Evolutionary conservation across 1,140 invertebrate genomes (phyloP).

Genomic region (Drosophila auraria): DNA sequence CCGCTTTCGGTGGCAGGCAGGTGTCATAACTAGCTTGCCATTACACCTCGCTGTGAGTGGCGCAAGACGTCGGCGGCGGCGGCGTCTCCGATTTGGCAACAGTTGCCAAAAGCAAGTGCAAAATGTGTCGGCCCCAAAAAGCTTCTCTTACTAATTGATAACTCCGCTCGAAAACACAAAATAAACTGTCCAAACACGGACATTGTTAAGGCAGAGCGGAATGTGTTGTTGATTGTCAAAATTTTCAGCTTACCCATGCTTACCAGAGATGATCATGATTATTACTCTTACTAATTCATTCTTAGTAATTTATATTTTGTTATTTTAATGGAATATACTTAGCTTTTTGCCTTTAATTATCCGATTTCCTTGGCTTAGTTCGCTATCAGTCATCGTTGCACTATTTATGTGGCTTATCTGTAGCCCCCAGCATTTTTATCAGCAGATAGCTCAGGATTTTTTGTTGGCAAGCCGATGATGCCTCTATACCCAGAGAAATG

Average conservation of each 20-base stretch:
- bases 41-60: constrained; percentile 35
- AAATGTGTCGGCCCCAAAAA: constrained; percentile 25
- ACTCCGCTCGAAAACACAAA: constrained; percentile 4
- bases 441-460: neutral
- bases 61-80: constrained; percentile 3
- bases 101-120: constrained; percentile 34
- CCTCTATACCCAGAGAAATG: too few relatives aligned
- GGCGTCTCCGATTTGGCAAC: constrained; percentile 37
- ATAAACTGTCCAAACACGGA: constrained; percentile 10
- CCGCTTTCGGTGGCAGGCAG: constrained; percentile 32
- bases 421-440: too few relatives aligned
- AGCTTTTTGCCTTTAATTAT: too few relatives aligned
- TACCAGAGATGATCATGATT: too few relatives aligned
- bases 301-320: too few relatives aligned
- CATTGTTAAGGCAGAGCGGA: constrained; percentile 5
- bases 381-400: constrained; percentile 1
- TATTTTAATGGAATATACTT: neutral
- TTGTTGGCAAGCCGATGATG: neutral
- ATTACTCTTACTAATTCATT: too few relatives aligned
- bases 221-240: too few relatives aligned
- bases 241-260: too few relatives aligned
- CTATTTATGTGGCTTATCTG: neutral
- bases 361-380: neutral
- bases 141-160: constrained; percentile 37
- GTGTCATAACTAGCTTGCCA: constrained; percentile 58